Percentiles rank a stretch among this genome's conserved stretches.
These are phyloP conservation scores for Drosophila pachea DNA, from an alignment of 1,140 invertebrate species.

Conservation along the genomic window DNA sequence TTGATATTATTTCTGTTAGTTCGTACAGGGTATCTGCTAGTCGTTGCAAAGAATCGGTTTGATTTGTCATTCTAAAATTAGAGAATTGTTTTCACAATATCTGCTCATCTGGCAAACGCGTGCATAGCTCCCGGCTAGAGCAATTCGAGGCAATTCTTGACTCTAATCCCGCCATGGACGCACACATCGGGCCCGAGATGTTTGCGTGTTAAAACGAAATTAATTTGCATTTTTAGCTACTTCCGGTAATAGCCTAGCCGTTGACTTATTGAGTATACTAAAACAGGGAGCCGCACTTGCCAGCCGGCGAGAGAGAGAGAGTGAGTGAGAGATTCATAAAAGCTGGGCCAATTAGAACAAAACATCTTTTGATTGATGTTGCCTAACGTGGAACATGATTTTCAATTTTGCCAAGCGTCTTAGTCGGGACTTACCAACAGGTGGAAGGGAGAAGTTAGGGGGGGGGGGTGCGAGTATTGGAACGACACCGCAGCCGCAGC, in stretches of 20 bases:
- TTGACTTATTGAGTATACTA: constrained; percentile 5
- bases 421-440: background rate
- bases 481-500: constrained; percentile 11
- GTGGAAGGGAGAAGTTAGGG: no score
- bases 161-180: no score
- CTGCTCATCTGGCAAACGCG: background rate
- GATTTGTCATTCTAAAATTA: background rate
- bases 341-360: constrained; percentile 46
- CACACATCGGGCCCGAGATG: background rate
- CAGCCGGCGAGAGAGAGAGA: background rate
- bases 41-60: background rate
- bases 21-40: background rate
- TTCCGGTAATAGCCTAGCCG: constrained; percentile 12
- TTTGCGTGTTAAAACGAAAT: constrained; percentile 21
- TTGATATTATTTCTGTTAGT: no score
- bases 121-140: background rate
- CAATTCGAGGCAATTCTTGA: no score
- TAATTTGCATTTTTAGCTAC: constrained; percentile 37
- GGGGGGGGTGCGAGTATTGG: no score
- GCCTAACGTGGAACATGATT: constrained; percentile 39
- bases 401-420: constrained; percentile 38
- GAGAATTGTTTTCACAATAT: background rate
- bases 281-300: background rate
- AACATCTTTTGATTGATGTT: constrained; percentile 47
- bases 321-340: background rate